phyloP scores from a whole-genome alignment of 1,140 invertebrate genomes.

The Plectrocnemia conspersa region DNA sequence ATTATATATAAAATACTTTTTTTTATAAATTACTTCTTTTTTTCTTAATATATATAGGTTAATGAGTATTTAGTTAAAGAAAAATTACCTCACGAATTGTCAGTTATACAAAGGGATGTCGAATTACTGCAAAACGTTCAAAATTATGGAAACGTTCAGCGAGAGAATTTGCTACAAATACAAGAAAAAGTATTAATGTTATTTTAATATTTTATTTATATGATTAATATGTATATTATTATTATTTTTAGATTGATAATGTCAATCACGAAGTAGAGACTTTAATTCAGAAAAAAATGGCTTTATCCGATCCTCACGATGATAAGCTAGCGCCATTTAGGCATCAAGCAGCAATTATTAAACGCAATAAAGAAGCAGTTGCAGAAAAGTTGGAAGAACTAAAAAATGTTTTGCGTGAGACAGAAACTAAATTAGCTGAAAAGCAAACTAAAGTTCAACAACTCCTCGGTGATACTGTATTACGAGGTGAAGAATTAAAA shows the following conservation, averaged over 20 bases:
- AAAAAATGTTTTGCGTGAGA: constrained; percentile 55
- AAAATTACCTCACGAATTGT: constrained; percentile 70
- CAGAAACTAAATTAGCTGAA: constrained; percentile 53
- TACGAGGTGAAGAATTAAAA: constrained; percentile 79
- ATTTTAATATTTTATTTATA: not conserved
- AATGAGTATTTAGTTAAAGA: constrained; percentile 73
- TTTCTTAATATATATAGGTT: constrained; percentile 43
- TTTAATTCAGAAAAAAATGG: constrained; percentile 51
- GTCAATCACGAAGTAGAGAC: constrained; percentile 61
- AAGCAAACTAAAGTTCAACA: constrained; percentile 50
- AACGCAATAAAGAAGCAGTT: constrained; percentile 69
- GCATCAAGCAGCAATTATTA: constrained; percentile 77
- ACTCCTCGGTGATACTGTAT: constrained; percentile 52
- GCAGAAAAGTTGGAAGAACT: constrained; percentile 65
- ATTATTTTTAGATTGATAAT: constrained; percentile 51
- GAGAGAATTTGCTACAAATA: constrained; percentile 61
- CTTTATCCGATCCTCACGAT: constrained; percentile 47
- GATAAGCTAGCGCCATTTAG: constrained; percentile 78
- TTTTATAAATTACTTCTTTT: constrained; percentile 7
- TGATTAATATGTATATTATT: constrained; percentile 9
- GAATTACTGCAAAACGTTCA: constrained; percentile 65
- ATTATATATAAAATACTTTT: not conserved
- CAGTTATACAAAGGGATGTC: constrained; percentile 58
- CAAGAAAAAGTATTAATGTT: constrained; percentile 54
- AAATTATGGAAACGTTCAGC: constrained; percentile 61